A percentile compares a stretch with the other conserved stretches of the same genome.
Conservation (phyloP, 2,888 invertebrate species). For the Eledona agricola region DNA sequence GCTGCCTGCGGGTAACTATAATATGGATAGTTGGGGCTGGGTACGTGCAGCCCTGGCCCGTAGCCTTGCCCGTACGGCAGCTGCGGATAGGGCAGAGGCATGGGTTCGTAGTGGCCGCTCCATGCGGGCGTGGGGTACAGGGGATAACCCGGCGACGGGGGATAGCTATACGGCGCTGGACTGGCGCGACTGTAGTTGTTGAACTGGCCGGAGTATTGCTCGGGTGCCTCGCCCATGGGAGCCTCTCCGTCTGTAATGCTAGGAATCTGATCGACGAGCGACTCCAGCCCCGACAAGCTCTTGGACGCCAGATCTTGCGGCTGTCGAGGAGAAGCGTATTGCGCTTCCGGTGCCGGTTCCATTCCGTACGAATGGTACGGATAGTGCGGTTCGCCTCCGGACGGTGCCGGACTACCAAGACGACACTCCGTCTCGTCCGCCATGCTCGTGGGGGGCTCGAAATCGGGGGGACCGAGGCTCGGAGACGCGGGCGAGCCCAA, state of each 20-base stretch:
- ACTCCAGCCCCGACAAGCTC: conserved; percentile 86
- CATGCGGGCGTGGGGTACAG: conserved; percentile 61
- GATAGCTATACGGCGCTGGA: conserved; percentile 59
- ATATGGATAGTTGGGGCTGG: conserved; percentile 75
- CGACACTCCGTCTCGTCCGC: conserved; percentile 66
- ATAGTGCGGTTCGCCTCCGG: conserved; percentile 58
- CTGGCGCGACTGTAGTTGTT: conserved; percentile 63
- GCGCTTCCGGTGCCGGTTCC: conserved; percentile 56
- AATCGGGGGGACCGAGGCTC: conserved; percentile 71
- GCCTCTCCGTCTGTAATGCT: conserved; percentile 80
- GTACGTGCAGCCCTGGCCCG: conserved; percentile 71
- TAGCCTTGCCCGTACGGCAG: conserved; percentile 59
- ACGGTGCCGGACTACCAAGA: conserved; percentile 64
- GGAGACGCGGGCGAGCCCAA: conserved; percentile 76
- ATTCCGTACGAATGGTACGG: conserved; percentile 59
- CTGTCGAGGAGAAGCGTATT: conserved; percentile 64
- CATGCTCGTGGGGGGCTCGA: conserved; percentile 77
- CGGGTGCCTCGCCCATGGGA: conserved; percentile 56
- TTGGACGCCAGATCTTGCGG: conserved; percentile 83
- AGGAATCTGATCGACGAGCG: conserved; percentile 90
- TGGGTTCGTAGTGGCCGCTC: conserved; percentile 62
- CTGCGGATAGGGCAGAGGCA: conserved; percentile 62
- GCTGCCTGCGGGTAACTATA: conserved; percentile 62
- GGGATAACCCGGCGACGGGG: conserved; percentile 58
- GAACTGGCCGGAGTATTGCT: conserved; percentile 61